Conservation (phyloP, 2,113 vertebrate species). For the Blennius ocellaris region DNA sequence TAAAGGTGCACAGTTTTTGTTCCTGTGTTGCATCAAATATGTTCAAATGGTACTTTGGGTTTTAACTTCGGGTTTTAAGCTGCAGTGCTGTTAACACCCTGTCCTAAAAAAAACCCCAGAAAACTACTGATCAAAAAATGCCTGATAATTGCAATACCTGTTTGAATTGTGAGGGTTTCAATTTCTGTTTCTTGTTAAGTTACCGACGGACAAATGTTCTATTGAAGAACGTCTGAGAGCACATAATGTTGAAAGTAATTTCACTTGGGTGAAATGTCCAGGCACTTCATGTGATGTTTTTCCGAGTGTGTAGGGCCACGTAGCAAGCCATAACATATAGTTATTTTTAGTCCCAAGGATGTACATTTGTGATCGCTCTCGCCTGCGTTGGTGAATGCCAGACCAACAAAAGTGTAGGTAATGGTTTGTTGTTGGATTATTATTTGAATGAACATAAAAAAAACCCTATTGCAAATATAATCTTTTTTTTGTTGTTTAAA, state of each 20-base stretch:
- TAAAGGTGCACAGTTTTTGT: neutral
- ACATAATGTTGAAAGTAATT: conserved; percentile 5
- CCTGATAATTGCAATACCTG: conserved; percentile 2
- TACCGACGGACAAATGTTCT: neutral
- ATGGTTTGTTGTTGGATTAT: too few relatives aligned
- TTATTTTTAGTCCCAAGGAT: conserved; percentile 9
- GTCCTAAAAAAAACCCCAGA: neutral
- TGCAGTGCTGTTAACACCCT: neutral
- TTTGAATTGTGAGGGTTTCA: too few relatives aligned
- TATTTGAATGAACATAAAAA: too few relatives aligned
- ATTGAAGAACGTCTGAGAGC: conserved; percentile 1
- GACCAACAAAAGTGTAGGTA: too few relatives aligned
- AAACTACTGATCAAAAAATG: conserved; percentile 5
- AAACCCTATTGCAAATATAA: too few relatives aligned
- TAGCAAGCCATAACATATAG: too few relatives aligned
- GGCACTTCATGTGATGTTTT: neutral
- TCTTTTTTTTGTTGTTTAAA: too few relatives aligned
- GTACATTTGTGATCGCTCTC: neutral
- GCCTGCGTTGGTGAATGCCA: neutral
- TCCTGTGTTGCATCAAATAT: neutral
- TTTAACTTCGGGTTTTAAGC: neutral
- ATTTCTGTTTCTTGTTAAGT: too few relatives aligned
- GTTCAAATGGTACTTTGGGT: neutral
- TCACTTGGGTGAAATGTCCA: conserved; percentile 2
- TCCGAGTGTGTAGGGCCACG: conserved; percentile 9